Conservation (phyloP, 1,140 invertebrate species). For the Apis cerana region DNA sequence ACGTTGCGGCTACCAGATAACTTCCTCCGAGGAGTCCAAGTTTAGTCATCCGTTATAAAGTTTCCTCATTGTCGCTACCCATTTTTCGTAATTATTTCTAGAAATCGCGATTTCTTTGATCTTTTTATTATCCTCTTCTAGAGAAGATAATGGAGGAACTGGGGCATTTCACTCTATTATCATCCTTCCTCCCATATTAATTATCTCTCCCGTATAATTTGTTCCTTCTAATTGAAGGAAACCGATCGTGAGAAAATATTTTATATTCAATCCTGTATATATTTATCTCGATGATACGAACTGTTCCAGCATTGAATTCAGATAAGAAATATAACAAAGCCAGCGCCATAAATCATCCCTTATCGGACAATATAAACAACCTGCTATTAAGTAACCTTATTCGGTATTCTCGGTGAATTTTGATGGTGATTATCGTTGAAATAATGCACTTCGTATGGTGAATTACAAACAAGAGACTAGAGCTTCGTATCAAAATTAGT, state of each 20-base stretch:
- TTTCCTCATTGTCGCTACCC: constrained; percentile 5
- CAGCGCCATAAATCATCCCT: neutral
- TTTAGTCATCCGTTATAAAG: constrained; percentile 5
- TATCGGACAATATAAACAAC: neutral
- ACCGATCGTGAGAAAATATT: neutral
- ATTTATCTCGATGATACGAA: neutral
- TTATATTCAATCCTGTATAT: neutral
- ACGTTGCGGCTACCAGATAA: neutral
- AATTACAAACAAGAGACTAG: neutral
- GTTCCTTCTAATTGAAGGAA: neutral
- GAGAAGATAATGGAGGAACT: neutral
- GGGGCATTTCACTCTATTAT: neutral
- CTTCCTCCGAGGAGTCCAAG: neutral
- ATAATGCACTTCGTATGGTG: neutral
- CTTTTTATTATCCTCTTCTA: neutral
- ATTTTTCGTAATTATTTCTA: constrained; percentile 13
- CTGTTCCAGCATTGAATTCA: no score
- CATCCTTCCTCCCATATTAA: neutral
- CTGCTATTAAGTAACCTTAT: neutral
- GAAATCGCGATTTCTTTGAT: neutral
- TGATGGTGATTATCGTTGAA: neutral
- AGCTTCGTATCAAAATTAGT: neutral
- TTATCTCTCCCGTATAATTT: neutral
- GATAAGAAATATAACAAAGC: neutral
- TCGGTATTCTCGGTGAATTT: constrained; percentile 1